These are phyloP conservation scores for Phaonia tiefii DNA, from an alignment of 2,888 invertebrate species.

Conservation along the genomic window DNA sequence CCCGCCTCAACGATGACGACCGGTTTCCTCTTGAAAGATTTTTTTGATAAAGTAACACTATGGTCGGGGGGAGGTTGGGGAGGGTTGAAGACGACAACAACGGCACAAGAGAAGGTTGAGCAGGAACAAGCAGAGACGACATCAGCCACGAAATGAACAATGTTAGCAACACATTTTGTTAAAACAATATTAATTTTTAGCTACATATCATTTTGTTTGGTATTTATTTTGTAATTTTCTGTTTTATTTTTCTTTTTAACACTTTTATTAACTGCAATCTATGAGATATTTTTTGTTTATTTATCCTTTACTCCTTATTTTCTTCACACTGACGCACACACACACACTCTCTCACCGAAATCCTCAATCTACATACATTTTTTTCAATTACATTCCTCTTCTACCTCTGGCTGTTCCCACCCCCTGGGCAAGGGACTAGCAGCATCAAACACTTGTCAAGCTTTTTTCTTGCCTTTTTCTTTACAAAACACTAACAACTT, in stretches of 20 bases:
- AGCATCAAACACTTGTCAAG: background rate
- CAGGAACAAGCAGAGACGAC: too few relatives aligned
- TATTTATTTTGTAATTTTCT: conserved; percentile 8
- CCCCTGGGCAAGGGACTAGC: conserved; percentile 29
- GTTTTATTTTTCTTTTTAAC: conserved; percentile 27
- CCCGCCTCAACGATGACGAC: too few relatives aligned
- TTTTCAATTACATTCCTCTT: conserved; percentile 23
- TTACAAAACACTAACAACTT: too few relatives aligned
- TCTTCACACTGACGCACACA: conserved; percentile 12
- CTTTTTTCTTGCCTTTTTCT: background rate
- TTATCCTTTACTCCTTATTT: conserved; percentile 52
- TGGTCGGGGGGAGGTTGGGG: conserved; percentile 60
- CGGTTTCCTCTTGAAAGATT: too few relatives aligned
- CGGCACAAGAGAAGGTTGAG: too few relatives aligned
- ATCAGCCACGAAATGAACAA: too few relatives aligned
- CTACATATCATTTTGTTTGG: conserved; percentile 6
- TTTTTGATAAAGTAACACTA: background rate
- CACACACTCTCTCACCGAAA: background rate
- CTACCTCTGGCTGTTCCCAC: conserved; percentile 31
- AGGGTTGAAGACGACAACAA: conserved; percentile 25
- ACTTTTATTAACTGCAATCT: too few relatives aligned
- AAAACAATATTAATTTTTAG: too few relatives aligned
- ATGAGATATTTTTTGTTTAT: conserved; percentile 53
- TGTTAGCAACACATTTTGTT: background rate
- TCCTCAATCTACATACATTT: conserved; percentile 8